These are phyloP conservation scores for Enteromius argenteus DNA, from an alignment of 2,797 vertebrate genomes.

Conservation along the genomic window DNA sequence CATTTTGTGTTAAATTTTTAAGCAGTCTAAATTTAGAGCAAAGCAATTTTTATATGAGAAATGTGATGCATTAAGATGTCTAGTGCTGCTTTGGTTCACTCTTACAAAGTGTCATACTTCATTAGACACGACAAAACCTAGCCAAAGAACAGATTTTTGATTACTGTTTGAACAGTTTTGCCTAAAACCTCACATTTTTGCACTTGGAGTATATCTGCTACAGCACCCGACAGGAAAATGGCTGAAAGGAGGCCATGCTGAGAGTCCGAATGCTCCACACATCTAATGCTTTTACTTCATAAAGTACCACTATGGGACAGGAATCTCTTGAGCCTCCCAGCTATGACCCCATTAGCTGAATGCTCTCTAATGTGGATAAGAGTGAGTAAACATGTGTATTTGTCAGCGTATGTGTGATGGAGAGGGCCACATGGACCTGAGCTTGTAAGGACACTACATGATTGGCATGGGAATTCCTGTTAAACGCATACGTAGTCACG, in stretches of 20 bases:
- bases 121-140: not conserved
- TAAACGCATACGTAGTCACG: constrained; percentile 3
- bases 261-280: constrained; percentile 19
- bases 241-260: constrained; percentile 45
- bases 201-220: not conserved
- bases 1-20: no score
- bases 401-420: constrained; percentile 5
- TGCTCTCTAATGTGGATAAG: constrained; percentile 41
- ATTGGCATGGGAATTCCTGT: constrained; percentile 16
- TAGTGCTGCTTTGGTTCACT: not conserved
- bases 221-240: not conserved
- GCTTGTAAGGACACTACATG: constrained; percentile 2
- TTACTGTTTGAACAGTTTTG: not conserved
- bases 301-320: constrained; percentile 22
- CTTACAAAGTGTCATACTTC: not conserved
- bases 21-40: not conserved
- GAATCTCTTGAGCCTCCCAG: constrained; percentile 50
- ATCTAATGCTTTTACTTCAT: constrained; percentile 50
- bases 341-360: constrained; percentile 67
- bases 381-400: constrained; percentile 17
- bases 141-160: not conserved
- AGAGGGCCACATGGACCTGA: constrained; percentile 8
- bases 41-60: not conserved
- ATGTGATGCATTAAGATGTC: not conserved
- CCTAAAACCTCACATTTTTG: constrained; percentile 3